Evolutionary conservation across 2,113 vertebrate species (phyloP).

Genomic region (Aspiorhynchus laticeps): DNA sequence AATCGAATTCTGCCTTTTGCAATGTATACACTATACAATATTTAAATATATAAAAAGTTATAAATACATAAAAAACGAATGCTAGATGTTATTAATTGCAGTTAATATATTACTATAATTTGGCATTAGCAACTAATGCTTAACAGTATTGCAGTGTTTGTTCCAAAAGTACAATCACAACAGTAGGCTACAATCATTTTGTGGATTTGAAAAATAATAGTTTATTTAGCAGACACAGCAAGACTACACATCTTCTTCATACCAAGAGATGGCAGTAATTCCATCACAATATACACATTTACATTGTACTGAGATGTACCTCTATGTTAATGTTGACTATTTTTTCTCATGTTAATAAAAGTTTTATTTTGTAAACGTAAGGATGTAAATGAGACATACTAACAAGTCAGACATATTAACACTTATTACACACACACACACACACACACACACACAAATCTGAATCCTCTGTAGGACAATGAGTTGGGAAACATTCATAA

Average conservation of each 20-base stretch:
- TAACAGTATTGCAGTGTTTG: background rate
- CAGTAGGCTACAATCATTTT: background rate
- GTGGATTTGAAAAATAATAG: background rate
- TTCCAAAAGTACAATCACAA: background rate
- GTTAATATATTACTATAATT: background rate
- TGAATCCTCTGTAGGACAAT: background rate
- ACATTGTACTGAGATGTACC: background rate
- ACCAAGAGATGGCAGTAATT: constrained; percentile 51
- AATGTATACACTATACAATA: background rate
- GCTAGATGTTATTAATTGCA: no score
- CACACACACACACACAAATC: background rate
- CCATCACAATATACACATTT: background rate
- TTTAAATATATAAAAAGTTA: background rate
- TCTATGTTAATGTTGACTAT: background rate
- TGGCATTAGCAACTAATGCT: background rate
- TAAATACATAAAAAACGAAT: no score
- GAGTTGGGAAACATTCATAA: background rate
- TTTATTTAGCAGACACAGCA: background rate
- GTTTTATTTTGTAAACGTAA: background rate
- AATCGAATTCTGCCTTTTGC: background rate
- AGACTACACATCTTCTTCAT: background rate
- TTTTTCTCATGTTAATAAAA: background rate
- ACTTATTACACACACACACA: background rate
- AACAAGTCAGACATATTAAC: background rate
- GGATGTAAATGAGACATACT: background rate